These are phyloP conservation scores for Belonocnema kinseyi DNA, from an alignment of 1,140 invertebrate genomes.

Conservation along the genomic window DNA sequence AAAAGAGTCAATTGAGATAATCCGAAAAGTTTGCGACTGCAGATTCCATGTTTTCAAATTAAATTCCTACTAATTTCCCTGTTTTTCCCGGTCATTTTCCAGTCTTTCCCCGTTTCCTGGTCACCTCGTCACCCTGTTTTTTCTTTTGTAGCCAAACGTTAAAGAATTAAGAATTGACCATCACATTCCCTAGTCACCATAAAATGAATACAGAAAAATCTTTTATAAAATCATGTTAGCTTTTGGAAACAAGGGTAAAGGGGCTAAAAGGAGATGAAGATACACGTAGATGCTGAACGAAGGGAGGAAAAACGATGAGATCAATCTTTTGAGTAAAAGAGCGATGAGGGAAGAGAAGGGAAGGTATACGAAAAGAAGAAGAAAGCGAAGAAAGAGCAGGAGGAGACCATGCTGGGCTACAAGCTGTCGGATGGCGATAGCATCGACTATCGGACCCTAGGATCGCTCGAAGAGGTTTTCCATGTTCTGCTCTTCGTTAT, in stretches of 20 bases:
- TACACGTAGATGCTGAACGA: constrained; percentile 11
- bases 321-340: constrained; percentile 34
- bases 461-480: constrained; percentile 74
- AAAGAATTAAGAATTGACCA: too few relatives aligned
- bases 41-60: too few relatives aligned
- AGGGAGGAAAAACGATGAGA: constrained; percentile 23
- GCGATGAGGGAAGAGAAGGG: constrained; percentile 33
- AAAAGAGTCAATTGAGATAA: too few relatives aligned
- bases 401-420: constrained; percentile 62
- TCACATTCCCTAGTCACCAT: not conserved
- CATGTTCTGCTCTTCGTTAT: constrained; percentile 74
- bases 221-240: not conserved
- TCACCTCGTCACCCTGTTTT: too few relatives aligned
- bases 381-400: constrained; percentile 41
- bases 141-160: too few relatives aligned
- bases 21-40: too few relatives aligned
- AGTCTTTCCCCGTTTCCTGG: too few relatives aligned
- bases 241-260: not conserved
- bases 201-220: not conserved
- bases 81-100: too few relatives aligned
- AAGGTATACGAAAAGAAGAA: constrained; percentile 44
- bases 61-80: too few relatives aligned
- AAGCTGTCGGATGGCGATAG: constrained; percentile 71
- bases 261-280: not conserved
- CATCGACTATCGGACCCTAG: constrained; percentile 70